These are phyloP conservation scores for Flexamia atlantica DNA, from an alignment of 2,888 invertebrate species.

Conservation along the genomic window DNA sequence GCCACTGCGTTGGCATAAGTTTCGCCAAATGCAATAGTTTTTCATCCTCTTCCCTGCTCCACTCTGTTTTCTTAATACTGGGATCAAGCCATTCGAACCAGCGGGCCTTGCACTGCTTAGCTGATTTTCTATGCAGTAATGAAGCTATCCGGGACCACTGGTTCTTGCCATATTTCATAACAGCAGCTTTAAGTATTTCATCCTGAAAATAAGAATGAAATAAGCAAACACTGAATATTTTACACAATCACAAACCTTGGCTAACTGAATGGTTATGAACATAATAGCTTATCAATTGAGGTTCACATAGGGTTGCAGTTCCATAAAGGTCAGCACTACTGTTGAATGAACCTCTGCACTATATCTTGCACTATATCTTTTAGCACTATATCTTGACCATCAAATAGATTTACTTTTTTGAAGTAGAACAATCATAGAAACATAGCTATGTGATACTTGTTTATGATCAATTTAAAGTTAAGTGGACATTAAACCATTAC, in stretches of 20 bases:
- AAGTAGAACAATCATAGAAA: too few species aligned
- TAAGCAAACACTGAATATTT: not conserved
- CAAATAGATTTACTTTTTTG: too few species aligned
- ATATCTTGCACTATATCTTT: too few species aligned
- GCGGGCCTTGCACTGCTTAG: conserved; percentile 99
- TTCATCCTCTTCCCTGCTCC: conserved; percentile 99
- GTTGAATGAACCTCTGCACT: too few species aligned
- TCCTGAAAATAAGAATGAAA: conserved; percentile 81
- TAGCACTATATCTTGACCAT: too few species aligned
- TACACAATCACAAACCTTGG: not conserved
- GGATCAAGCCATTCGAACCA: conserved; percentile 99
- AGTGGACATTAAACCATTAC: too few species aligned
- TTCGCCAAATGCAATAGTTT: conserved; percentile 98
- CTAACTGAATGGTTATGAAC: too few species aligned
- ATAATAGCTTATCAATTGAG: too few species aligned
- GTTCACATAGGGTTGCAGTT: too few species aligned
- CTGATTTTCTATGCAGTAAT: conserved; percentile 97
- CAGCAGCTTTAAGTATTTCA: conserved; percentile 99
- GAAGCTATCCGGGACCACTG: conserved; percentile 99
- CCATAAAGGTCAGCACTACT: too few species aligned
- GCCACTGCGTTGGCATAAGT: conserved; percentile 99
- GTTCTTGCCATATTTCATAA: conserved; percentile 99
- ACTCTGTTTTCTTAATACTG: conserved; percentile 99
- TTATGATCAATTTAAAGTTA: too few species aligned
- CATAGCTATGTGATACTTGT: too few species aligned